Conservation (phyloP, 2,113 vertebrate genomes). For the Pundamilia nyererei region DNA sequence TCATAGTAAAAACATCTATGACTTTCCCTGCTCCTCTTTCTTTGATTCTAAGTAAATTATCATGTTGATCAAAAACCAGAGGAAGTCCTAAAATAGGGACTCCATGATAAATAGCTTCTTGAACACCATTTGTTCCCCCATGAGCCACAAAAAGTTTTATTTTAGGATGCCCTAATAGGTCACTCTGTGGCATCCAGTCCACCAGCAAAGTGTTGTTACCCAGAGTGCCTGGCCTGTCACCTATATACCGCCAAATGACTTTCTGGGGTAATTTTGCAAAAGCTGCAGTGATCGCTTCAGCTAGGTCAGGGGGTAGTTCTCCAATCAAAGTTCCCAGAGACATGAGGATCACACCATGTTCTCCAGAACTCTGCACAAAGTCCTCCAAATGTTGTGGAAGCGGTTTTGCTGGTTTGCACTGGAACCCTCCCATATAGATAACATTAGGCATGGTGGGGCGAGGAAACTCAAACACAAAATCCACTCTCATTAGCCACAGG, state of each 20-base stretch:
- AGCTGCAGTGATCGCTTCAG: constrained; percentile 47
- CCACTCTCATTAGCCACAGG: constrained; percentile 72
- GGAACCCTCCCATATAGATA: constrained; percentile 70
- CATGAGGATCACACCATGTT: constrained; percentile 69
- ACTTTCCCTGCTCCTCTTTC: constrained; percentile 52
- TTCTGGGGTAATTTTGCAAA: constrained; percentile 68
- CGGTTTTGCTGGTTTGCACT: constrained; percentile 66
- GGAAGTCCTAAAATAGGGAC: constrained; percentile 61
- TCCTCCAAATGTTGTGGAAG: constrained; percentile 64
- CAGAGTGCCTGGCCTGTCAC: constrained; percentile 39
- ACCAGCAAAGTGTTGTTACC: constrained; percentile 67
- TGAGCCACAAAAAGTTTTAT: constrained; percentile 63
- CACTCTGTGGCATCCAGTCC: constrained; percentile 70
- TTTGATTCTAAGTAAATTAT: constrained; percentile 62
- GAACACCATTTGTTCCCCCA: constrained; percentile 65
- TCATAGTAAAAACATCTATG: constrained; percentile 38
- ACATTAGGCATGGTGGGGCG: constrained; percentile 75
- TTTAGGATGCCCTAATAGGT: constrained; percentile 65
- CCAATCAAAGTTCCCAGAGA: constrained; percentile 68
- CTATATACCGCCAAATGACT: constrained; percentile 63
- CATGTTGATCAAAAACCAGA: constrained; percentile 3
- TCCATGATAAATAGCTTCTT: constrained; percentile 67
- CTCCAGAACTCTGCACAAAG: constrained; percentile 66
- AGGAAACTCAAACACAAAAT: constrained; percentile 76
- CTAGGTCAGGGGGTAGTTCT: constrained; percentile 45